Percentiles rank a stretch among this genome's conserved stretches.
These are phyloP conservation scores for Lepus oiostolus DNA, from an alignment of 2,797 vertebrate genomes.

Conservation along the genomic window DNA sequence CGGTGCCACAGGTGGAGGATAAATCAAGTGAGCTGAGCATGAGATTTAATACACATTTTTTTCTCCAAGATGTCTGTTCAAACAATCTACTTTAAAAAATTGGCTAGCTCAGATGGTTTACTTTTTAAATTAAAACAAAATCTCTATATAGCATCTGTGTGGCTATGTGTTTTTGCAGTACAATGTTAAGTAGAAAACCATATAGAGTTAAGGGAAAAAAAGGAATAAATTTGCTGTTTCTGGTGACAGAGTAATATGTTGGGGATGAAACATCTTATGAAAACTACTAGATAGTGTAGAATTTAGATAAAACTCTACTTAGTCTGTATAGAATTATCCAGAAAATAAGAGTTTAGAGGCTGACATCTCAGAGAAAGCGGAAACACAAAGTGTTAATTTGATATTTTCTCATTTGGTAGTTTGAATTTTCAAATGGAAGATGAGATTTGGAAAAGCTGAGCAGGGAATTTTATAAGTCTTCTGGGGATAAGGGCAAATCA, in stretches of 20 bases:
- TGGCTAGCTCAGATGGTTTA: neutral
- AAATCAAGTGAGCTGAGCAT: neutral
- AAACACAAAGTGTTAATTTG: neutral
- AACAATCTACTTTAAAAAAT: neutral
- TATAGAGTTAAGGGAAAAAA: neutral
- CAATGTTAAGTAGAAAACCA: neutral
- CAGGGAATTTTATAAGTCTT: neutral
- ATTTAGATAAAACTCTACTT: neutral
- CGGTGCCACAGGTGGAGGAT: no score
- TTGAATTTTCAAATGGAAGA: neutral
- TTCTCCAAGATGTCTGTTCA: neutral
- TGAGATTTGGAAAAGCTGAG: neutral
- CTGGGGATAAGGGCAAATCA: neutral
- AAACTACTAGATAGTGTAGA: neutral
- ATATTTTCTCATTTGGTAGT: neutral
- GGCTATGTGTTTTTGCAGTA: neutral
- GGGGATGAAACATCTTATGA: neutral
- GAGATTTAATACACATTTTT: neutral
- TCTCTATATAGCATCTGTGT: neutral
- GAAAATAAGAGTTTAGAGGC: neutral
- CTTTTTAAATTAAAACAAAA: neutral
- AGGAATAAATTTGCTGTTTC: neutral
- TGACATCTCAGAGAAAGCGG: neutral
- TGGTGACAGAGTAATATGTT: neutral
- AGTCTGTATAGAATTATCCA: neutral